Evolutionary conservation across 1,140 invertebrate species (phyloP).

Genomic region (Heliconius himera): DNA sequence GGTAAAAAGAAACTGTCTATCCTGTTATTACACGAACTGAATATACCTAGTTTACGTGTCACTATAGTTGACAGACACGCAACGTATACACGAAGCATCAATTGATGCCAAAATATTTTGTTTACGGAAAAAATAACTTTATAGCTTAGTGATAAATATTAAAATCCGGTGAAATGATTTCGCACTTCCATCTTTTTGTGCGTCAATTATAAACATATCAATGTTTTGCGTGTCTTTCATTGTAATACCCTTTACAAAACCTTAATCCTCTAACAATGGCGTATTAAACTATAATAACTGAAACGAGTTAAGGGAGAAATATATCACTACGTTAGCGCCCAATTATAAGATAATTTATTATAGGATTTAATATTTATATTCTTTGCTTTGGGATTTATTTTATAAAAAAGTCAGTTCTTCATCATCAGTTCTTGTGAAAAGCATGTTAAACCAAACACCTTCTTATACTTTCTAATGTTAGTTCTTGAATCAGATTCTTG

Average conservation of each 20-base stretch:
- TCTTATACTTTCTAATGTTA: too few relatives aligned
- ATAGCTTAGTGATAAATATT: neutral
- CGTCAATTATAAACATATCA: constrained; percentile 61
- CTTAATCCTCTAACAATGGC: constrained; percentile 71
- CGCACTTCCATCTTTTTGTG: constrained; percentile 45
- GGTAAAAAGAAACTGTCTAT: constrained; percentile 45
- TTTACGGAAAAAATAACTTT: constrained; percentile 28
- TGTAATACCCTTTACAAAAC: constrained; percentile 73
- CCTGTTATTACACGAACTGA: constrained; percentile 47
- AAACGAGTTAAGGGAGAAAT: constrained; percentile 54
- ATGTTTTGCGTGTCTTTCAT: constrained; percentile 72
- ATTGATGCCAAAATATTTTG: constrained; percentile 38
- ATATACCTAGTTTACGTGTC: constrained; percentile 64
- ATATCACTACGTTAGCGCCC: constrained; percentile 38
- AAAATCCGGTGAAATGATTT: constrained; percentile 19
- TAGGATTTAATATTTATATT: neutral
- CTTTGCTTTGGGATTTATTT: too few relatives aligned
- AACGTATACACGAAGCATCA: constrained; percentile 44
- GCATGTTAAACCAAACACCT: too few relatives aligned
- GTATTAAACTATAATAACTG: constrained; percentile 67
- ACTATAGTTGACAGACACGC: constrained; percentile 57
- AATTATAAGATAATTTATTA: constrained; percentile 23
- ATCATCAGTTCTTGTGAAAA: too few relatives aligned
- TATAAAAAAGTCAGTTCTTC: too few relatives aligned
- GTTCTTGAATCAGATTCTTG: too few relatives aligned